Evolutionary conservation across 2,888 invertebrate species (phyloP).

Genomic region (Elysia crispata): DNA sequence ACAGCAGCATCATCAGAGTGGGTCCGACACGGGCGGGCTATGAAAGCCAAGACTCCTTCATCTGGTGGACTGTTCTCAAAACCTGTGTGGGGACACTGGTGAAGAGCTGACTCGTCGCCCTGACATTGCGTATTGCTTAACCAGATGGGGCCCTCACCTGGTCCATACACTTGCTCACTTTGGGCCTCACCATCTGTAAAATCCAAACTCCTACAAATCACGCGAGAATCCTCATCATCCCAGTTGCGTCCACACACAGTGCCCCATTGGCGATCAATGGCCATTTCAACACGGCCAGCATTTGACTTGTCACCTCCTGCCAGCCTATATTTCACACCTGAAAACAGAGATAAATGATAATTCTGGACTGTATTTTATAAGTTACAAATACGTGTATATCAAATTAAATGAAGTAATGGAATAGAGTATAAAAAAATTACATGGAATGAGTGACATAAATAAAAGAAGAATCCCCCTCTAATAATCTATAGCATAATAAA

Average conservation of each 20-base stretch:
- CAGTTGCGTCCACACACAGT: conserved; percentile 87
- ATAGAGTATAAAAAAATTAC: no score
- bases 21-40: conserved; percentile 53
- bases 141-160: conserved; percentile 73
- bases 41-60: not conserved
- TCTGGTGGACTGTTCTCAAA: conserved; percentile 56
- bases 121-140: conserved; percentile 65
- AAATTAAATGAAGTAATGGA: no score
- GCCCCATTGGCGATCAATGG: conserved; percentile 84
- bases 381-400: no score
- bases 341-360: conserved; percentile 12
- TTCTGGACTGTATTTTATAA: no score
- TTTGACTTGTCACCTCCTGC: conserved; percentile 36
- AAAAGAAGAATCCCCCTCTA: no score
- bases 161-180: conserved; percentile 57
- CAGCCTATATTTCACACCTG: conserved; percentile 66
- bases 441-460: no score
- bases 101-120: conserved; percentile 62
- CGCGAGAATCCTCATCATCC: conserved; percentile 83
- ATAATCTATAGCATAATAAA: no score
- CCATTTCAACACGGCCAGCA: conserved; percentile 81
- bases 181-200: conserved; percentile 57
- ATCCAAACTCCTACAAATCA: conserved; percentile 74
- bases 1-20: conserved; percentile 69
- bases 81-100: conserved; percentile 67